A percentile compares a stretch with the other conserved stretches of the same genome.
These are phyloP conservation scores for Danio rerio DNA, from an alignment of 2,113 vertebrate genomes.

Conservation along the genomic window GRCz12tu NC_133181.1:25882001-25882500, in stretches of 20 bases:
- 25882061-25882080: conserved; percentile 38
- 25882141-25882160: conserved; percentile 68
- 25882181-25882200: conserved; percentile 99
- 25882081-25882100: conserved; percentile 48
- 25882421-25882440: conserved; percentile 59
- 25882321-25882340: conserved; percentile 61
- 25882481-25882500: conserved; percentile 66
- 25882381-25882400: conserved; percentile 67
- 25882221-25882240: conserved; percentile 98
- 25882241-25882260: conserved; percentile 9
- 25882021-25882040: conserved; percentile 69
- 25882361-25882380: conserved; percentile 73
- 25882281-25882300: conserved; percentile 74
- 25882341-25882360: conserved; percentile 25
- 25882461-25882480: conserved; percentile 59
- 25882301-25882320: conserved; percentile 63
- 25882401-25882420: conserved; percentile 71
- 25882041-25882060: conserved; percentile 45
- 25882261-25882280: conserved; percentile 58
- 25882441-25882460: conserved; percentile 53
- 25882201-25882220: conserved; percentile 98
- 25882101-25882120: conserved; percentile 29
- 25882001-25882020: conserved; percentile 62
- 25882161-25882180: conserved; percentile 99
- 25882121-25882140: conserved; percentile 19